Evolutionary conservation across 2,888 invertebrate genomes (phyloP).

Genomic region (Drosophila bunnanda): DNA sequence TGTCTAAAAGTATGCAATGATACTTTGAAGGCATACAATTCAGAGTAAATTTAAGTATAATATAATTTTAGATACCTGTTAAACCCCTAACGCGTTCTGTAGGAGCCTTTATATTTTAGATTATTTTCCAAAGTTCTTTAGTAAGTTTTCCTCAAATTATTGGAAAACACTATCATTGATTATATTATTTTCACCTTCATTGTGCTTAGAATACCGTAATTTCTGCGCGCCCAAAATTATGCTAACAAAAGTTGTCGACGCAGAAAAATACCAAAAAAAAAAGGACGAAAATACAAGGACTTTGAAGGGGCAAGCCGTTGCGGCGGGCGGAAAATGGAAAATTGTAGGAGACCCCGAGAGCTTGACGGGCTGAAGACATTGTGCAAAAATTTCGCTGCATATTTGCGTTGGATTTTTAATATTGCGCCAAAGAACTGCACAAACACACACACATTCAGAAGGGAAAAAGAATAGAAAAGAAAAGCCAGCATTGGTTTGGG

Average conservation of each 20-base stretch:
- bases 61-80: no score
- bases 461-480: not conserved
- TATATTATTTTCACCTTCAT: not conserved
- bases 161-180: not conserved
- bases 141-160: no score
- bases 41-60: no score
- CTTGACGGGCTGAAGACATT: constrained; percentile 54
- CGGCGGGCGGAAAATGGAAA: constrained; percentile 28
- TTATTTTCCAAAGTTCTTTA: no score
- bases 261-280: constrained; percentile 16
- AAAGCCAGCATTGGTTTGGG: constrained; percentile 16
- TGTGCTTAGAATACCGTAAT: constrained; percentile 19
- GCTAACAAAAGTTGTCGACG: constrained; percentile 70
- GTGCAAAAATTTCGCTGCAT: constrained; percentile 66
- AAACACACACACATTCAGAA: constrained; percentile 11
- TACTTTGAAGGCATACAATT: no score
- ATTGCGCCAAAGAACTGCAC: constrained; percentile 66
- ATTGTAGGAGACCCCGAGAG: not conserved
- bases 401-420: constrained; percentile 79
- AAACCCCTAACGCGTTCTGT: no score
- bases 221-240: constrained; percentile 65
- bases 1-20: no score
- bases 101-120: no score
- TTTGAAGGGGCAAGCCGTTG: constrained; percentile 50
- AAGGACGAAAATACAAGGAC: constrained; percentile 14